Conservation (phyloP, 1,140 invertebrate species). For the Asobara japonica region DNA sequence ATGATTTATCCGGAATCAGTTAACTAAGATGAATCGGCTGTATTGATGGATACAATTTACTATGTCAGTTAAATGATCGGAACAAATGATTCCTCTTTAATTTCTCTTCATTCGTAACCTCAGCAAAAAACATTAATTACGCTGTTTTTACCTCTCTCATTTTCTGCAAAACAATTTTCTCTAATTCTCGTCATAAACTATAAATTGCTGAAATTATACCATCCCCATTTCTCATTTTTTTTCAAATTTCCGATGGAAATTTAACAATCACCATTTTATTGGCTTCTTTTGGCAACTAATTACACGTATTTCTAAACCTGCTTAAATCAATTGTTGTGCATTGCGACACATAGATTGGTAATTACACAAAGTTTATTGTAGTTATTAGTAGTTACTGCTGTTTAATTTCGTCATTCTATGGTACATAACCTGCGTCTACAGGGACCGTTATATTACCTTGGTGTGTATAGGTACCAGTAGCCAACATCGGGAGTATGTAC, state of each 20-base stretch:
- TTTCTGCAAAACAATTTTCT: not conserved
- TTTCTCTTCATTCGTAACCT: not conserved
- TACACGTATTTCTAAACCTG: not conserved
- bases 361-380: conserved; percentile 28
- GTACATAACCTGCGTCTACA: conserved; percentile 12
- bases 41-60: not conserved
- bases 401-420: conserved; percentile 28
- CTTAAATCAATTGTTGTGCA: conserved; percentile 9
- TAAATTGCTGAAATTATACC: not conserved
- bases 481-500: conserved; percentile 19
- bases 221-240: not conserved
- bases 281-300: not conserved
- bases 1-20: no score
- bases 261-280: not conserved
- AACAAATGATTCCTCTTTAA: not conserved
- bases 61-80: not conserved
- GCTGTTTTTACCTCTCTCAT: not conserved
- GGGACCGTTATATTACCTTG: conserved; percentile 14
- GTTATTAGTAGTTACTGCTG: conserved; percentile 29
- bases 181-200: not conserved
- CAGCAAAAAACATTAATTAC: not conserved
- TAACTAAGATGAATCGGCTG: no score
- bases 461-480: conserved; percentile 15
- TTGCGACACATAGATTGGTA: conserved; percentile 17
- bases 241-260: not conserved